Evolutionary conservation across 2,797 vertebrate genomes (phyloP), one percentile per base, ranked within the genome.

Genomic region (Alca torda): DNA sequence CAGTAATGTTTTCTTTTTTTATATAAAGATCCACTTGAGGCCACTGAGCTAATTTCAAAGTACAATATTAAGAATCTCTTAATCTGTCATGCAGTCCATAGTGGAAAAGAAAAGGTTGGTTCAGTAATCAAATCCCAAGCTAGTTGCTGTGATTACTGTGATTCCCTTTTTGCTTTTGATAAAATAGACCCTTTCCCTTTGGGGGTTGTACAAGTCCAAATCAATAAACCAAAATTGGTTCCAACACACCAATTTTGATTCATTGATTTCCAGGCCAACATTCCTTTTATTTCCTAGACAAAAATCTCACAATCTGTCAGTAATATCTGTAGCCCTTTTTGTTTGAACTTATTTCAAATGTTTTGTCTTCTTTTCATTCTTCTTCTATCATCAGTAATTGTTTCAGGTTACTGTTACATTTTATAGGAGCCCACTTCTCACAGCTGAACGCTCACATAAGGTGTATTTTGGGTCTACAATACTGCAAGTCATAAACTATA

Each of bases 151-250:
- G 61, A 86, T 89, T 95, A 64, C 78, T 57, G 70, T 70, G 48
- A 85, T 95, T 95, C 72, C 54, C 23, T 30, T 80, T 80, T 33
- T 74, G 19, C 33, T 87, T 91, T 73, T 83, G 75, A 79, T 80
- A 79, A 95, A 89, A 89, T 30, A 83, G 51, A 85, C 13, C 46
- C 35, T 89, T 92, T 87, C 39, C 87, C 63, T 89, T 54, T 74
- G 78, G 56, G 72, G 25, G 14, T 59, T 56, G 35, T 67, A 56
- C 48, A 72, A 93, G 56, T 60, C 72, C 68, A 59, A 91, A 84
- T 95, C 93, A 89, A 93, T 91, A 75, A 93, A 73, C 21, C 26
- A 87, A 92, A 93, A 96, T 91, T 95, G 84, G 67, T 95, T 96
- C 72, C 93, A 91, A 95, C 46, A 89, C 43, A 85, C 46, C 43